Percentiles rank a stretch among this genome's conserved stretches.
Conservation (phyloP, 1,140 invertebrate genomes). For the Leptinotarsa defecta region DNA sequence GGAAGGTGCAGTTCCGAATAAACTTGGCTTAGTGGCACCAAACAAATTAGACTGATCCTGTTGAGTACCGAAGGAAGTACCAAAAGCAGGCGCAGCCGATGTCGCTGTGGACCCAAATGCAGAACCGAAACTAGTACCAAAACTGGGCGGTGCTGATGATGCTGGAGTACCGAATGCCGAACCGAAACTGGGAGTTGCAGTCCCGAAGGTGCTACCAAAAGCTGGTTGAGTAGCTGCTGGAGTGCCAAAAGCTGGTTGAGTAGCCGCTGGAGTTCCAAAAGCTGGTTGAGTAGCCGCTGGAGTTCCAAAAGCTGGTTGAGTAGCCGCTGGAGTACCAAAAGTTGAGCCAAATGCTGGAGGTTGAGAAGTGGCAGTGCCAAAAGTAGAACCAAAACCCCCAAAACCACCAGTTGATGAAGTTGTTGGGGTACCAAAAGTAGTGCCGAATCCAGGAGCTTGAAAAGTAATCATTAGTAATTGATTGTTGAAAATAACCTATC, state of each 20-base stretch:
- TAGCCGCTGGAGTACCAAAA: conserved; percentile 44
- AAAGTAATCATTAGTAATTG: neutral
- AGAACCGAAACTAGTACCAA: conserved; percentile 53
- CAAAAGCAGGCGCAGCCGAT: conserved; percentile 44
- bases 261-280: conserved; percentile 34
- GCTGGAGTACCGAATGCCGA: conserved; percentile 54
- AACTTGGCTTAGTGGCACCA: conserved; percentile 50
- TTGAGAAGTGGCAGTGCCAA: conserved; percentile 17
- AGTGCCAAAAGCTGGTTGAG: conserved; percentile 33
- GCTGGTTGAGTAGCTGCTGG: conserved; percentile 34
- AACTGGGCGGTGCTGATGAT: conserved; percentile 54
- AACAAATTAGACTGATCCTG: conserved; percentile 50
- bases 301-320: conserved; percentile 34
- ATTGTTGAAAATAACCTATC: no score
- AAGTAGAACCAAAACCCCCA: conserved; percentile 25
- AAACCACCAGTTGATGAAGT: conserved; percentile 35
- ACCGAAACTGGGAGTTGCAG: conserved; percentile 34
- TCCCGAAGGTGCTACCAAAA: conserved; percentile 47
- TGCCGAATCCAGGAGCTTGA: conserved; percentile 38
- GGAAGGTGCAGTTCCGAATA: conserved; percentile 55
- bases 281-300: conserved; percentile 34
- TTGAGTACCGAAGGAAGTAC: conserved; percentile 55
- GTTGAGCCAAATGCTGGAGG: conserved; percentile 43
- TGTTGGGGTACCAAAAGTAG: conserved; percentile 33
- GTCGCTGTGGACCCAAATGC: conserved; percentile 36